Conservation (phyloP, 2,888 invertebrate genomes). For the Cephus rjabovi region DNA sequence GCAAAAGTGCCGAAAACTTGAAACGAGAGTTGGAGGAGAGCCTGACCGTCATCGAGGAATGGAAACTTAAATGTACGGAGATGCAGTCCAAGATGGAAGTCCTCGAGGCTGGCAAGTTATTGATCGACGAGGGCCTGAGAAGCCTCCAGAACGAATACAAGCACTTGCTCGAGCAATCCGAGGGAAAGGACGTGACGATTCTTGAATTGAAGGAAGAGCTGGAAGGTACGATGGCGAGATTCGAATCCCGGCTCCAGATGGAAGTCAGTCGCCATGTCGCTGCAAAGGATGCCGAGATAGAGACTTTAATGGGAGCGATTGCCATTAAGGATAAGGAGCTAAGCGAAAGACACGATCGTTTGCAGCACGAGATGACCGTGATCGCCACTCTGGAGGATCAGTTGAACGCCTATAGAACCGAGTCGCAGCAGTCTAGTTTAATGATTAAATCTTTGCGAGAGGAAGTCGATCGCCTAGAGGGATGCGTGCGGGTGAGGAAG, state of each 20-base stretch:
- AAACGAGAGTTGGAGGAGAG: slow-evolving; percentile 35
- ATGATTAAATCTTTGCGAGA: slow-evolving; percentile 62
- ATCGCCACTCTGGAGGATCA: slow-evolving; percentile 63
- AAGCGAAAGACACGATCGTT: slow-evolving; percentile 41
- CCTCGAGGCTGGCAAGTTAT: slow-evolving; percentile 65
- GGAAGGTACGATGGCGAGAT: slow-evolving; percentile 63
- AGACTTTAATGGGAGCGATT: slow-evolving; percentile 59
- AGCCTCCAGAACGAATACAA: slow-evolving; percentile 66
- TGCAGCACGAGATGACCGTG: slow-evolving; percentile 46
- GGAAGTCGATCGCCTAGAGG: slow-evolving; percentile 40
- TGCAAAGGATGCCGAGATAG: slow-evolving; percentile 47
- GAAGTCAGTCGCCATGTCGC: slow-evolving; percentile 25
- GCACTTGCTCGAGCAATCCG: slow-evolving; percentile 42
- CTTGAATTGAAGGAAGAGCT: slow-evolving; percentile 59
- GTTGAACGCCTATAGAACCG: slow-evolving; percentile 69
- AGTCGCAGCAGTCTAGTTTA: slow-evolving; percentile 69
- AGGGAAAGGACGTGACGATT: slow-evolving; percentile 40
- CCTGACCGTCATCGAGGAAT: slow-evolving; percentile 50
- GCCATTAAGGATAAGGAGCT: slow-evolving; percentile 67
- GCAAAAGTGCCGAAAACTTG: slow-evolving; percentile 26
- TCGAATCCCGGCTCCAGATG: slow-evolving; percentile 60
- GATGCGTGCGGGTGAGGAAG: slow-evolving; percentile 26
- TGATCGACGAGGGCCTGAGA: slow-evolving; percentile 68
- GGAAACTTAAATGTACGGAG: slow-evolving; percentile 50
- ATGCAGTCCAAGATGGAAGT: slow-evolving; percentile 51